Evolutionary conservation across 2,888 invertebrate species (phyloP).

Genomic region (Argynnis bischoffii): DNA sequence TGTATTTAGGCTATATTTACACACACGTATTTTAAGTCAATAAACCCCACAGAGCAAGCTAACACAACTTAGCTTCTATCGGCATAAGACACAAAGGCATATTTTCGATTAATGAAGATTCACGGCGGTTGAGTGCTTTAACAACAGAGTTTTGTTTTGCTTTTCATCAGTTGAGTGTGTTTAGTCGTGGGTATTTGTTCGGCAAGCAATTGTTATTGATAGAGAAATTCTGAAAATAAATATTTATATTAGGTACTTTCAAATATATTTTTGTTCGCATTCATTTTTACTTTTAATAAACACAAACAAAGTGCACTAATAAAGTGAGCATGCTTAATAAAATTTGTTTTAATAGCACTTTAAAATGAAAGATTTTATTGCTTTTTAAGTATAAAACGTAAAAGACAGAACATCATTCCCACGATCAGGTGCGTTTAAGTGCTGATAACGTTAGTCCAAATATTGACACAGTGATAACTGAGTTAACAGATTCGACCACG

Average conservation of each 20-base stretch:
- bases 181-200: constrained; percentile 16
- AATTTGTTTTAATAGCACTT: too few relatives aligned
- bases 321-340: too few relatives aligned
- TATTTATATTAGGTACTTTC: constrained; percentile 3
- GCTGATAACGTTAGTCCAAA: constrained; percentile 54
- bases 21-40: constrained; percentile 33
- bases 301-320: too few relatives aligned
- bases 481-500: constrained; percentile 37
- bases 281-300: too few relatives aligned
- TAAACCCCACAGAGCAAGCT: not conserved
- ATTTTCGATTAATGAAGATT: constrained; percentile 9
- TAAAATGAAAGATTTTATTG: not conserved
- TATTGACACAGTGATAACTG: constrained; percentile 51
- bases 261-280: too few relatives aligned
- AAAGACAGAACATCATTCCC: constrained; percentile 60
- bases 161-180: constrained; percentile 28
- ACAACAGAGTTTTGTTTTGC: constrained; percentile 16
- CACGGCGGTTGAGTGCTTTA: not conserved
- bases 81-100: not conserved
- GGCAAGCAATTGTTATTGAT: constrained; percentile 6
- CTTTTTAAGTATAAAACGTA: constrained; percentile 39
- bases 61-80: constrained; percentile 18
- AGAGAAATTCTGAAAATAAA: constrained; percentile 3
- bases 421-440: constrained; percentile 54
- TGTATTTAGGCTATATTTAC: constrained; percentile 54